Percentiles rank a stretch among this genome's conserved stretches.
phyloP scores from a whole-genome alignment of 2,888 invertebrate species.

The Portevinia maculata region DNA sequence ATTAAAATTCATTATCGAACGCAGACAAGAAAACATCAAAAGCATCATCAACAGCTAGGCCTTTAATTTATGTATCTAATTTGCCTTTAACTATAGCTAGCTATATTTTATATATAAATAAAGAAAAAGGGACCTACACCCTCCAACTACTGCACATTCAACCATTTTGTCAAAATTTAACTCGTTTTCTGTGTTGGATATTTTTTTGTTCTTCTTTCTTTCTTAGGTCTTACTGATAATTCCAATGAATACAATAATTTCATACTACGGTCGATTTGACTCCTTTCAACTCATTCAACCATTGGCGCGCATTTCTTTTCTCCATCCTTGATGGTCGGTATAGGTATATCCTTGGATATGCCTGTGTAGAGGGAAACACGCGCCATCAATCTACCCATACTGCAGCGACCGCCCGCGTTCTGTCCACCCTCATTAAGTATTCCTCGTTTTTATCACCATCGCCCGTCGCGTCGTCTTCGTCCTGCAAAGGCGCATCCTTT shows the following conservation, averaged over 20 bases:
- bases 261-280: slow-evolving; percentile 55
- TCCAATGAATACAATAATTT: slow-evolving; percentile 55
- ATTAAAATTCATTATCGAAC: slow-evolving; percentile 27
- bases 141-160: slow-evolving; percentile 15
- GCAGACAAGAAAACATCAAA: slow-evolving; percentile 15
- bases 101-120: background rate
- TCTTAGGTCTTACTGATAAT: slow-evolving; percentile 23
- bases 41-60: slow-evolving; percentile 16
- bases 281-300: slow-evolving; percentile 49
- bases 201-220: slow-evolving; percentile 2
- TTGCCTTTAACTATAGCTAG: background rate
- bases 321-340: background rate
- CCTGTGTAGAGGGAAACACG: slow-evolving; percentile 42
- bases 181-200: background rate
- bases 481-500: slow-evolving; percentile 33
- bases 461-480: slow-evolving; percentile 22
- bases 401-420: slow-evolving; percentile 6
- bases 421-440: slow-evolving; percentile 60
- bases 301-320: slow-evolving; percentile 44
- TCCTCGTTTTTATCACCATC: slow-evolving; percentile 61
- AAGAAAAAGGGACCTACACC: background rate
- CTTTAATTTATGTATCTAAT: background rate
- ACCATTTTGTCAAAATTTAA: background rate
- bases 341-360: slow-evolving; percentile 7
- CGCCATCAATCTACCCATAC: slow-evolving; percentile 60